phyloP scores from a whole-genome alignment of 2,113 vertebrate species.

The Chaetorhynchus papuensis region DNA sequence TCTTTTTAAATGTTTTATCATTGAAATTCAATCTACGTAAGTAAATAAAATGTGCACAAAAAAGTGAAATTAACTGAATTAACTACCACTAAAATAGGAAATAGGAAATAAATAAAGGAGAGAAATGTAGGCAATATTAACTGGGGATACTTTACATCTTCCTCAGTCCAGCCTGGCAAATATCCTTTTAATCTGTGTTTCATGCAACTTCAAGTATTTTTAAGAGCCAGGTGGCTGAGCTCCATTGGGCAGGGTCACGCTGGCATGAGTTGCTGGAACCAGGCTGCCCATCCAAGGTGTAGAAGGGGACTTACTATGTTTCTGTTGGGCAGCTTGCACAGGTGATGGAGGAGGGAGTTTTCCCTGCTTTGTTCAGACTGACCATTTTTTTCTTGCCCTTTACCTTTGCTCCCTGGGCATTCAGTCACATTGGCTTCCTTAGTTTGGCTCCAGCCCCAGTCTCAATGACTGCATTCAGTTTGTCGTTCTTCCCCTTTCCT shows the following conservation, averaged over 20 bases:
- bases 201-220: background rate
- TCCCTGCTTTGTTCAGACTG: background rate
- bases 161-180: background rate
- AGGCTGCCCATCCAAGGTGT: background rate
- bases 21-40: background rate
- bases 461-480: background rate
- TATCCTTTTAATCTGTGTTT: slow-evolving; percentile 8
- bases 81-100: background rate
- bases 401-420: background rate
- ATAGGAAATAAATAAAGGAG: background rate
- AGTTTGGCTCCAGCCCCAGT: background rate
- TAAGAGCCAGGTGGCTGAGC: background rate
- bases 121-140: background rate
- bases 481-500: background rate
- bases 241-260: background rate
- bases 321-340: background rate
- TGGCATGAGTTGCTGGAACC: background rate
- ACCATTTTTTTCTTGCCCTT: background rate
- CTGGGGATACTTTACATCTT: background rate
- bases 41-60: background rate
- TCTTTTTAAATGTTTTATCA: slow-evolving; percentile 6
- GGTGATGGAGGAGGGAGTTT: background rate
- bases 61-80: slow-evolving; percentile 13
- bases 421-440: background rate
- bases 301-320: background rate